phyloP scores from a whole-genome alignment of 2,797 vertebrate species.

The Tolypeutes matacus region DNA sequence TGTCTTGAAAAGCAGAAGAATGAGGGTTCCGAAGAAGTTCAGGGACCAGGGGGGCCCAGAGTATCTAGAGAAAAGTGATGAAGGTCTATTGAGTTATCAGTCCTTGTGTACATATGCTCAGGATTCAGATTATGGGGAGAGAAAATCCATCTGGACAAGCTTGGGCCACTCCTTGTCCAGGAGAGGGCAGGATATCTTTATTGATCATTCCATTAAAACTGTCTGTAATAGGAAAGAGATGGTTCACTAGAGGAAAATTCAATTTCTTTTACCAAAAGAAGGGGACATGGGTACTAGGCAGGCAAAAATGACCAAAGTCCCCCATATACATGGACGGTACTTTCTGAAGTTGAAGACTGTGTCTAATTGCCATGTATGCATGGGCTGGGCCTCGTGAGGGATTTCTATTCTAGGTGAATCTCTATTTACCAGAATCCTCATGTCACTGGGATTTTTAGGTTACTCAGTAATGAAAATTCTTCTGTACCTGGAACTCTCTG shows the following conservation, averaged over 20 bases:
- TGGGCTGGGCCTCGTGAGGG: neutral
- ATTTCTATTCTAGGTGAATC: slow-evolving; percentile 32
- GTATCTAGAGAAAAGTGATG: neutral
- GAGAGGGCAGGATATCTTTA: neutral
- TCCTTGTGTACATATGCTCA: neutral
- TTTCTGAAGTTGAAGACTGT: neutral
- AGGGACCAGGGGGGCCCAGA: neutral
- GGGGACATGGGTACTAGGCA: neutral
- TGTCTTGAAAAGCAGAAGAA: neutral
- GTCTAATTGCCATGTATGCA: neutral
- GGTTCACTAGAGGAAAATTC: neutral
- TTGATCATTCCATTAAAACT: neutral
- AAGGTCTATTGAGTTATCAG: neutral
- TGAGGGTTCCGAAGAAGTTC: neutral
- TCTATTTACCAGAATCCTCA: neutral
- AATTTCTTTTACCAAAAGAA: neutral
- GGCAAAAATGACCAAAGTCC: neutral
- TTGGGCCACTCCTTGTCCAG: neutral
- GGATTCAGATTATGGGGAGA: neutral
- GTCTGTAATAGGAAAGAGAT: neutral
- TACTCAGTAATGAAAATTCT: neutral
- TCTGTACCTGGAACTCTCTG: neutral
- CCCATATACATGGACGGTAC: neutral
- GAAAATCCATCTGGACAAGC: neutral
- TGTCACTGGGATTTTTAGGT: neutral